Evolutionary conservation across 2,888 invertebrate genomes (phyloP), one percentile per base, ranked within the genome.

Genomic region (Meliscaeva auricollis): DNA sequence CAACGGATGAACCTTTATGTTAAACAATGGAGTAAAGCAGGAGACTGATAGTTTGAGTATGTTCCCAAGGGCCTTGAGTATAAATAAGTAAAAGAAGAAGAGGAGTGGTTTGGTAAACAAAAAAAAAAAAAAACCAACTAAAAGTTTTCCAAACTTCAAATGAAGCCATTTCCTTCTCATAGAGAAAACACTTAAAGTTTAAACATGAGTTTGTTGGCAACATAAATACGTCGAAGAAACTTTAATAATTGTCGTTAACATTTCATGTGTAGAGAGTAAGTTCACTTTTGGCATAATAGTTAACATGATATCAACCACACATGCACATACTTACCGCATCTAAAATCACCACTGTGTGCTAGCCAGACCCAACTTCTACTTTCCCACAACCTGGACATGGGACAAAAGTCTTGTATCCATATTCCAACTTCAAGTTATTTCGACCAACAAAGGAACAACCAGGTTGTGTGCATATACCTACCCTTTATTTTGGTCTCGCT

Each of bases 401-500:
- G 64, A 66, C 74, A 69, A 83, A 68, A 74, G 62, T 69, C 69
- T 69, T 79, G 69, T 78, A 83, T 75, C 58, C 69, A 79, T 69
- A 68, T 77, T 72, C 32, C 77, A 72, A 82, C 70, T 77, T 66
- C 35, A 81, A 81, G 69, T 75, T 75, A 72, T 64, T 73, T 72
- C 26, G 26, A 48, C 72, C 68, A 72, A 77, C 58, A 66, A 75
- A 48, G 56, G 58, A 72, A 82, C 64, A 66, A 64, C 26, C 52
- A 20, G 58, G 30, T 41, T 66, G 50, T 64, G 69, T 64, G 56
- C 30, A 54, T 48, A 69, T 48, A 69, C 20, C 46, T 56, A 48
- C 30, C 52, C 35, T 52, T 62, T 73, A 54, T 68, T 66, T 66
- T 62, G 69, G 41, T 58, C 64, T 56, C 46, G 52, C 17, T 68